These are phyloP conservation scores for Spilarctia lutea DNA, from an alignment of 2,888 invertebrate species.

Conservation along the genomic window DNA sequence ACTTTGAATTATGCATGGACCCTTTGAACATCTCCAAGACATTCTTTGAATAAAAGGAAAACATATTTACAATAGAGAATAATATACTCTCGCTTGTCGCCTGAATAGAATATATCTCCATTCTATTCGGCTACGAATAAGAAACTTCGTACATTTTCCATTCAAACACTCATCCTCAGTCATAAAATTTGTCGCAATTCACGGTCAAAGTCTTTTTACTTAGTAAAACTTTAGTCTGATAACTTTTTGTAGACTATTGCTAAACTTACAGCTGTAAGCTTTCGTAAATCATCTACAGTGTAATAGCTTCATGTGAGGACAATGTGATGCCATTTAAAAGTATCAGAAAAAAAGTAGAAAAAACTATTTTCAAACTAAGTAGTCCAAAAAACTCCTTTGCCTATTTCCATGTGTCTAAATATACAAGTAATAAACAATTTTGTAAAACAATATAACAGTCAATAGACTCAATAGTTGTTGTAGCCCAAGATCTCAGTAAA, in stretches of 20 bases:
- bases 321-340: constrained; percentile 41
- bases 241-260: constrained; percentile 52
- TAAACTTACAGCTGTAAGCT: constrained; percentile 44
- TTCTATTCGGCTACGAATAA: constrained; percentile 22
- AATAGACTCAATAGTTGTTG: constrained; percentile 23
- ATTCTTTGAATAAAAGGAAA: constrained; percentile 40
- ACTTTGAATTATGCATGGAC: constrained; percentile 56
- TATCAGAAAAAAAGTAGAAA: constrained; percentile 30
- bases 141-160: constrained; percentile 24
- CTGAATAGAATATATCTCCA: constrained; percentile 38
- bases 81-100: constrained; percentile 24
- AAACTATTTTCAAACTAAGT: background rate
- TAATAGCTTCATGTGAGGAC: constrained; percentile 30
- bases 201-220: constrained; percentile 37
- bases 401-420: background rate
- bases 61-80: constrained; percentile 40
- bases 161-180: constrained; percentile 5
- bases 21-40: constrained; percentile 46
- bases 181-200: constrained; percentile 25
- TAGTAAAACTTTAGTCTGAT: constrained; percentile 41
- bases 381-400: too few relatives aligned
- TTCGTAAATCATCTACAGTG: constrained; percentile 26
- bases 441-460: background rate
- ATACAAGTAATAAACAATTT: background rate
- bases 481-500: constrained; percentile 28